phyloP scores from a whole-genome alignment of 2,113 vertebrate genomes.

The Pipa parva region DNA sequence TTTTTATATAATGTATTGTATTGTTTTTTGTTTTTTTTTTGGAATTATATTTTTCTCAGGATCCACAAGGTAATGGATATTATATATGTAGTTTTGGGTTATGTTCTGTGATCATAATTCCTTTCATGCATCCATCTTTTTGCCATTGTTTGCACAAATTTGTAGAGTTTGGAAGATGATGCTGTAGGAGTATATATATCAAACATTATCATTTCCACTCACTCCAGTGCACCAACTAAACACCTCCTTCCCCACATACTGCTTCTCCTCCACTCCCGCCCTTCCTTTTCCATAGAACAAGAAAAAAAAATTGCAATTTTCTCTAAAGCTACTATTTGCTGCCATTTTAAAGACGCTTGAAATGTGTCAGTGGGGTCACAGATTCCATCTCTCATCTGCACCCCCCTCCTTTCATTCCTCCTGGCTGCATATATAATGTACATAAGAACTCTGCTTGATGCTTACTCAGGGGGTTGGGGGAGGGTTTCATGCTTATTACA shows the following conservation, averaged over 20 bases:
- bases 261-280: neutral
- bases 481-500: constrained; percentile 18
- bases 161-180: constrained; percentile 33
- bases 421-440: constrained; percentile 39
- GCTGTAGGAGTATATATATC: constrained; percentile 31
- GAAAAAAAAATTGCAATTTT: constrained; percentile 24
- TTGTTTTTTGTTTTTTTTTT: no score
- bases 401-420: constrained; percentile 15
- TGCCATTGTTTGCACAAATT: no score
- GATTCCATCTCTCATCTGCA: constrained; percentile 38
- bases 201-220: constrained; percentile 34
- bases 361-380: constrained; percentile 30
- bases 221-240: constrained; percentile 15
- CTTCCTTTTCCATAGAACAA: constrained; percentile 18
- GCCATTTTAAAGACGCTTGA: constrained; percentile 33
- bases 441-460: constrained; percentile 52
- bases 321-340: constrained; percentile 41
- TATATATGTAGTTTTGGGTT: no score
- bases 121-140: no score
- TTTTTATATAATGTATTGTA: no score
- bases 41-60: no score
- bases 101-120: no score
- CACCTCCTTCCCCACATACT: neutral
- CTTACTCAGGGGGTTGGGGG: constrained; percentile 50
- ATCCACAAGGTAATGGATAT: no score